Percentiles rank a stretch among this genome's conserved stretches.
These are phyloP conservation scores for Odobenus rosmarus DNA, from an alignment of 2,113 vertebrate species.

Conservation along the genomic window DNA sequence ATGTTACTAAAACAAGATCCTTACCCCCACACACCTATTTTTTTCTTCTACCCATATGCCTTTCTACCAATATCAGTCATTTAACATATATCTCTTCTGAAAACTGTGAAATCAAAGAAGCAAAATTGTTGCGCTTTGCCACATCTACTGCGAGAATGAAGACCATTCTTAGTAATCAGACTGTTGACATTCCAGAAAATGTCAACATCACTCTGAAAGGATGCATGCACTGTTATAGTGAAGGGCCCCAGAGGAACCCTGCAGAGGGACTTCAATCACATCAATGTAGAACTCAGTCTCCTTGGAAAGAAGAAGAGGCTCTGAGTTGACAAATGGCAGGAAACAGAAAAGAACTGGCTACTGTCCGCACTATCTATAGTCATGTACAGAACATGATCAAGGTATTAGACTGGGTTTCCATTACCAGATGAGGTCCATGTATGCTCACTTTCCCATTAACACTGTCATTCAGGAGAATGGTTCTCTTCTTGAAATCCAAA, in stretches of 20 bases:
- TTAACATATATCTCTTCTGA: neutral
- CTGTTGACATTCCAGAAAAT: neutral
- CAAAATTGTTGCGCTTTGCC: neutral
- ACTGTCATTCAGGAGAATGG: neutral
- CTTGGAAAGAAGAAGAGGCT: neutral
- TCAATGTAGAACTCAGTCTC: neutral
- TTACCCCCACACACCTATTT: neutral
- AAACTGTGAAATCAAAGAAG: neutral
- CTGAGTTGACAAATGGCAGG: neutral
- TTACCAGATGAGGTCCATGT: neutral
- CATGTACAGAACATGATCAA: neutral
- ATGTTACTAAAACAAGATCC: neutral
- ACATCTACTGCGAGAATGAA: neutral
- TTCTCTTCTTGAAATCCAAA: neutral
- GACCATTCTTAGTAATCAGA: neutral
- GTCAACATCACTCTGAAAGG: neutral
- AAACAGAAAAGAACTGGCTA: neutral
- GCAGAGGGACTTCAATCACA: neutral
- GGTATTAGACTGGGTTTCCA: neutral
- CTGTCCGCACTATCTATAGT: neutral
- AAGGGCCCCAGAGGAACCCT: neutral
- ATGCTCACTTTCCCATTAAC: neutral
- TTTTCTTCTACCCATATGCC: neutral
- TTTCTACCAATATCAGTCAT: neutral
- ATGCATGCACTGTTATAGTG: neutral